Evolutionary conservation across 1,140 invertebrate species (phyloP), one percentile per base, ranked within the genome.

Genomic region (Drosophila truncata): DNA sequence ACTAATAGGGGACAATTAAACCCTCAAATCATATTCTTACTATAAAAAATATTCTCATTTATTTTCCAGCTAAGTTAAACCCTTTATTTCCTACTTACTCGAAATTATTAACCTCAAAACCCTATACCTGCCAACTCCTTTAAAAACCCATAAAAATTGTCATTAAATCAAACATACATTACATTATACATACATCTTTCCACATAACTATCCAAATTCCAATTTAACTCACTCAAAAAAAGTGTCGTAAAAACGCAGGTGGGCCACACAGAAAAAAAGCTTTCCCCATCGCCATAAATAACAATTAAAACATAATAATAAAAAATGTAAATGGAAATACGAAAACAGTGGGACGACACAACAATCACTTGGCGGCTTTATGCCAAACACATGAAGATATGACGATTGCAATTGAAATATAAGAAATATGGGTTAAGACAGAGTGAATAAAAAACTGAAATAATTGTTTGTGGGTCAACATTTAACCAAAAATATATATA

Each of bases 201-300:
- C 16, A 44, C 63, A 67, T 44, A 67, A 67, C 63, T 70, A 11
- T 16, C 35, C 25, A 39, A 46, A 70, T 69, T 70, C 27, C 31
- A 57, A 54, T 27, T 59, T 33, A 58, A 59, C 27, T 49, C 50
- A 72, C 14, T 59, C 52, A 27, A 49, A 52, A 52, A 46, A 71
- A 72, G 33, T 72, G 69, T 72, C 69, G 35, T 35, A 23, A 66
- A 33, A 71, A 49, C 50, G 42, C 69, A 72, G 69, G 69, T 72
- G 69, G 69, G 69, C 67, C 49, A 37, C 33, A 27, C 11, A 14
- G 49, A 31, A 58, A 65, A 64, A 70, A 31, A 44, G 69, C 69
- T 72, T 72, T 72, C 69, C 69, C 69, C 69, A 72, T 71, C 23
- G 66, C 69, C 69, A 72, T 72, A 72, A 72, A 72, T 71, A 72